Evolutionary conservation across 1,140 invertebrate species (phyloP), one percentile per base, ranked within the genome.

Genomic region (Aphis gossypii): DNA sequence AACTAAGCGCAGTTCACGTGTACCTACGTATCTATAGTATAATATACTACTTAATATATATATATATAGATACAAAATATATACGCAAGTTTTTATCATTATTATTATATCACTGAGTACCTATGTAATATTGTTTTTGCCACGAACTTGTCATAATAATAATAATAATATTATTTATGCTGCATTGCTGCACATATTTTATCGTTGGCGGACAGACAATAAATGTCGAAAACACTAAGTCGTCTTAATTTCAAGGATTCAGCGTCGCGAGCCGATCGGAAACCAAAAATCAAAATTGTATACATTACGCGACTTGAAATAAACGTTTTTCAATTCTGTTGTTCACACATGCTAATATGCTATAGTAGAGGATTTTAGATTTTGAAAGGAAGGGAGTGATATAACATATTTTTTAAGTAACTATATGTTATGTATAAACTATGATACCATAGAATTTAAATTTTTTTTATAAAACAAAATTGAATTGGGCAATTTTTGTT

Each of bases 1-100:
- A 84, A 84, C 86, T 93, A 84, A 48, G 23, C n/a, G 46, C 44
- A 93, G 48, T 93, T 48, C 82, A 93, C 82, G 76, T 84, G 76
- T 93, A 35, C 18, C 56, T 35, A 9, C 21, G 4, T 38, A 83
- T 84, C 25, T 44, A 38, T 35, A 54, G 8, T 48, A 90, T 84
- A 21, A 41, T 20, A 83, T 41, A 20, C 0, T 56, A 56, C 46
- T 46, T 9, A 9, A 14, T 51, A 18, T 51, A 51, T 56, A 51
- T 56, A 56, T 25, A 56, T 56, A 7, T 25, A 30, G 25, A 25
- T 60, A 60, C 25, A 56, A 56, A 25, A 56, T 60, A 60, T 60
- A 60, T 68, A 68, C 9, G 60, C 11, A 30, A 4, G 11, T n/a
- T 30, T 41, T 25, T 84, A 84, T 41, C 30, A 14, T 25, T 41